Evolutionary conservation across 2,888 invertebrate genomes (phyloP), one percentile per base, ranked within the genome.

Genomic region (Volucella inflata): DNA sequence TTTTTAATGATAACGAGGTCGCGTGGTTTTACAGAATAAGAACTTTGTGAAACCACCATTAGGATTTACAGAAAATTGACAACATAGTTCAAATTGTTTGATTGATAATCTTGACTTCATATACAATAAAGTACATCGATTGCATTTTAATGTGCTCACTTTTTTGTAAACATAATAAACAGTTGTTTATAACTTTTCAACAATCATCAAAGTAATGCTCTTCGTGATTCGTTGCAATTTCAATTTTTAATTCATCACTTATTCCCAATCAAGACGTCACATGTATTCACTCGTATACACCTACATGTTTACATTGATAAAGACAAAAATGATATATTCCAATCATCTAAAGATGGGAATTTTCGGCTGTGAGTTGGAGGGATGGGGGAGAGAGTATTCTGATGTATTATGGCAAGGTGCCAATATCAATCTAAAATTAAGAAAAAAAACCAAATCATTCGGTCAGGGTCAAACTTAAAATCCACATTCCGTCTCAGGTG

Each of bases 391-490:
- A 16, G 42, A n/a, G n/a, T n/a, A n/a, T n/a, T n/a, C n/a, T 0
- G 36, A 44, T 50, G 48, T 60, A 48, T 48, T 40, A 67, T 48
- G 77, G 67, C 82, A 77, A 12, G 14, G n/a, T 60, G 77, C 77
- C 82, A 72, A 77, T 44, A 82, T 51, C 65, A 14, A 48, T 83
- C 78, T 83, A 78, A 67, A 57, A 60, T 78, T 78, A 72, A 21
- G 11, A n/a, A 40, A 14, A 2, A 75, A 16, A 77, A 48, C 12
- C 78, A 60, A 83, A 67, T 83, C 82, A 83, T 44, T 55, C 55
- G 62, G 77, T 83, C 82, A 83, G 67, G 77, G 82, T 74, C 78
- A 57, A 21, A 50, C 48, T 62, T 67, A 44, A 51, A 55, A 50
- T 46, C 59, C 55, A 55, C 72, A 60, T 16, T 38, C 11, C 60